A percentile compares a stretch with the other conserved stretches of the same genome.
These are phyloP conservation scores for Dyspetes luteomarginatus DNA, from an alignment of 2,888 invertebrate genomes.

Conservation along the genomic window DNA sequence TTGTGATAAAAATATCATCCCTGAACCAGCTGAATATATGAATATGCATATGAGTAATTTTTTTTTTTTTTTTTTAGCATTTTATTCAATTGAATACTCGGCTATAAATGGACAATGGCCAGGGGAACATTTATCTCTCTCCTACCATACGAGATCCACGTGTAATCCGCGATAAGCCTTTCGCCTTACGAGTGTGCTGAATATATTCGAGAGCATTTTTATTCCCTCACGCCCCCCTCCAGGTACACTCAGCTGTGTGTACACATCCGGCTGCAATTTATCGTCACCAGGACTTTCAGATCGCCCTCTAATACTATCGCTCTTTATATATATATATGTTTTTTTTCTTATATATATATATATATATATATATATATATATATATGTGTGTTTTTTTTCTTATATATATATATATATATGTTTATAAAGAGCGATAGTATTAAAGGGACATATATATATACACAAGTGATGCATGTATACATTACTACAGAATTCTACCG, in stretches of 20 bases:
- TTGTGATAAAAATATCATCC: not conserved
- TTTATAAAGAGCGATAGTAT: too few species aligned
- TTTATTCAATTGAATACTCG: conserved; percentile 43
- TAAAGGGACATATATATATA: too few species aligned
- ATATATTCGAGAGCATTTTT: conserved; percentile 59
- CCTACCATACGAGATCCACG: conserved; percentile 45
- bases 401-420: too few species aligned
- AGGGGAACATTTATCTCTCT: conserved; percentile 53
- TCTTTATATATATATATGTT: not conserved
- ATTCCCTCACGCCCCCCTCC: not conserved
- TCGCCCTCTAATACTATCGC: conserved; percentile 12
- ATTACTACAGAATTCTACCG: too few species aligned
- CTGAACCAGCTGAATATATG: too few species aligned
- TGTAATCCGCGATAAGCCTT: conserved; percentile 64
- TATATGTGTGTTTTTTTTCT: too few species aligned
- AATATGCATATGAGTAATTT: not conserved
- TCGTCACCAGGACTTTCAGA: conserved; percentile 53
- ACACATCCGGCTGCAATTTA: conserved; percentile 58
- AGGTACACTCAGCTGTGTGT: conserved; percentile 16
- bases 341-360: too few species aligned
- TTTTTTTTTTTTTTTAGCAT: conserved; percentile 2
- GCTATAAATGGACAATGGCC: conserved; percentile 43
- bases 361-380: too few species aligned
- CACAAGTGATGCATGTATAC: too few species aligned
- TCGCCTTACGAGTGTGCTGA: conserved; percentile 57